phyloP scores from a whole-genome alignment of 2,113 vertebrate genomes.

The Psophia crepitans region DNA sequence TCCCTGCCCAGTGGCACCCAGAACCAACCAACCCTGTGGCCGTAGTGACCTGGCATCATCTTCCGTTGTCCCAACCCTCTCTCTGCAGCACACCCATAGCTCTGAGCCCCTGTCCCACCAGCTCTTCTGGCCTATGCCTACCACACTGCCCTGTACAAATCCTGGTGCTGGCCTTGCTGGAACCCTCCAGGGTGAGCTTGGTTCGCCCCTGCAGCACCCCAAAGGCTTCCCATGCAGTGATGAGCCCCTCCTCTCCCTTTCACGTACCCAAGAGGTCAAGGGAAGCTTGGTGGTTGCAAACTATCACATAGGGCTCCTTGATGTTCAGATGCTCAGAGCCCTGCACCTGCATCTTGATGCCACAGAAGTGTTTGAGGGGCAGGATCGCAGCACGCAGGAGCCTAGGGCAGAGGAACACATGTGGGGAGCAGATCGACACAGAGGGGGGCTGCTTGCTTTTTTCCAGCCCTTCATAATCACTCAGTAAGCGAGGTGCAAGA shows the following conservation, averaged over 20 bases:
- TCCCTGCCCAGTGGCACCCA: not conserved
- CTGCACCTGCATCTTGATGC: slow-evolving; percentile 74
- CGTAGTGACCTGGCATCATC: not conserved
- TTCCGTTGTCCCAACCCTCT: not conserved
- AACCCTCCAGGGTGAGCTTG: rapidly evolving
- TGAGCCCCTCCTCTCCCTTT: not conserved
- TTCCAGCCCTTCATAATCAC: not conserved
- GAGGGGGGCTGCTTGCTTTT: not conserved
- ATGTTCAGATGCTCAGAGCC: slow-evolving; percentile 72
- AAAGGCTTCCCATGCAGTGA: not conserved
- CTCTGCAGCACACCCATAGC: not conserved
- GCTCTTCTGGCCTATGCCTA: not conserved
- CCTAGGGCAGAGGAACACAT: slow-evolving; percentile 24
- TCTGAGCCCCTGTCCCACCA: not conserved
- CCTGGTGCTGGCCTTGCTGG: not conserved
- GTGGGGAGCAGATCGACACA: not conserved
- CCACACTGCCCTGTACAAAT: not conserved
- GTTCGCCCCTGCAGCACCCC: not conserved
- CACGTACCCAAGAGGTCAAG: slow-evolving; percentile 75
- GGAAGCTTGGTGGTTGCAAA: slow-evolving; percentile 82
- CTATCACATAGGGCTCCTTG: slow-evolving; percentile 75
- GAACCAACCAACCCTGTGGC: not conserved
- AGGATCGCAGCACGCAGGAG: slow-evolving; percentile 70
- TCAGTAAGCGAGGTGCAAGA: too few relatives aligned
- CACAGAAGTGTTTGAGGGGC: slow-evolving; percentile 76